A percentile compares a stretch with the other conserved stretches of the same genome.
phyloP scores from a whole-genome alignment of 1,140 invertebrate species.

The Coelopa frigida region DNA sequence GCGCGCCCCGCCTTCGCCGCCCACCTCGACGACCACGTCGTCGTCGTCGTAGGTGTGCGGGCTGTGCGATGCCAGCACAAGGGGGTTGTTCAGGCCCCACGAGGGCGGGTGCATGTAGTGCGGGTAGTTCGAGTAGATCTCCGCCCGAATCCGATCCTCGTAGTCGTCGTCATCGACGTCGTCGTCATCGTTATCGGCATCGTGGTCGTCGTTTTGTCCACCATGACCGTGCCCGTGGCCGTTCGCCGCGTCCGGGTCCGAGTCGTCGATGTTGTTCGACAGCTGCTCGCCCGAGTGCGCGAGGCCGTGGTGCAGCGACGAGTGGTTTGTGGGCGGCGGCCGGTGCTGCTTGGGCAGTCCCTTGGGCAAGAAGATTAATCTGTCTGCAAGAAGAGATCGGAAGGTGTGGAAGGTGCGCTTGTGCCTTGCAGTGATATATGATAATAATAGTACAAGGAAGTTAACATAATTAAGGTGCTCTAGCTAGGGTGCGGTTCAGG shows the following conservation, averaged over 20 bases:
- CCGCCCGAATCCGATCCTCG: constrained; percentile 40
- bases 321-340: constrained; percentile 18
- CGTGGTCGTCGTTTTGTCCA: background rate
- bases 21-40: constrained; percentile 28
- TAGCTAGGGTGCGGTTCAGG: no score
- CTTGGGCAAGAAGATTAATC: constrained; percentile 44
- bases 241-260: constrained; percentile 12
- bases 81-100: constrained; percentile 40
- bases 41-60: constrained; percentile 39
- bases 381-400: constrained; percentile 32
- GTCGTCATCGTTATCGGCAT: constrained; percentile 20
- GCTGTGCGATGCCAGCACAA: constrained; percentile 40
- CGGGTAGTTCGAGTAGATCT: constrained; percentile 43
- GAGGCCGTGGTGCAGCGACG: constrained; percentile 23
- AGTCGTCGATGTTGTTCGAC: constrained; percentile 34
- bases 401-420: no score
- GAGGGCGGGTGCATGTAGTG: constrained; percentile 41
- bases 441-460: no score
- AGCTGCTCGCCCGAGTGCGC: constrained; percentile 19
- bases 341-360: constrained; percentile 25
- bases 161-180: constrained; percentile 37
- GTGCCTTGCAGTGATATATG: no score
- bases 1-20: constrained; percentile 13
- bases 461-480: no score
- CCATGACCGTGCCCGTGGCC: constrained; percentile 11